A percentile compares a stretch with the other conserved stretches of the same genome.
phyloP scores from a whole-genome alignment of 2,888 invertebrate genomes.

The Brenthis hecate region DNA sequence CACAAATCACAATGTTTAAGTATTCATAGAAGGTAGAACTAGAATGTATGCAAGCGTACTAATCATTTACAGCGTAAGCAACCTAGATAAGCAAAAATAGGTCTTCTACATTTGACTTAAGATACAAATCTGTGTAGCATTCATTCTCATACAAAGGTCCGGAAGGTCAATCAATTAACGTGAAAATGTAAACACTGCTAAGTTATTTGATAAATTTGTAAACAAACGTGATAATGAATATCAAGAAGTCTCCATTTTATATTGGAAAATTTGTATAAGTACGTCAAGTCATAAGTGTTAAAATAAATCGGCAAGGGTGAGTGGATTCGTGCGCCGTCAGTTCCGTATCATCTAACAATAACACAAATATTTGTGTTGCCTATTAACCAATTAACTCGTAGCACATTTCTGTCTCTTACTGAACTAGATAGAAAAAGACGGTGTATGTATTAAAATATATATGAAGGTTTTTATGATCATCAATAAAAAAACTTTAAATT shows the following conservation, averaged over 20 bases:
- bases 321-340: no score
- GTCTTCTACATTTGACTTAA: not conserved
- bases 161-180: conserved; percentile 17
- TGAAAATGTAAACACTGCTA: not conserved
- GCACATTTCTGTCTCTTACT: no score
- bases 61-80: not conserved
- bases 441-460: no score
- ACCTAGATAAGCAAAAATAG: not conserved
- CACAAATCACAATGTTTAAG: not conserved
- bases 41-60: not conserved
- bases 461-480: no score
- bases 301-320: no score
- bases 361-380: no score
- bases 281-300: not conserved
- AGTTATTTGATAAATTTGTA: conserved; percentile 12
- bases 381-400: no score
- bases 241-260: not conserved
- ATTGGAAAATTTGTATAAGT: conserved; percentile 1
- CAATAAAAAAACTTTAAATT: no score
- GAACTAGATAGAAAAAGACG: no score
- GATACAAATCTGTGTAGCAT: not conserved
- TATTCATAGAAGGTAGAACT: not conserved
- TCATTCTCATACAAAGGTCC: not conserved
- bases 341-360: no score
- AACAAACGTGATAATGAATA: conserved; percentile 18